Conservation (phyloP, 2,888 invertebrate species). For the Drosophila antonietae region DNA sequence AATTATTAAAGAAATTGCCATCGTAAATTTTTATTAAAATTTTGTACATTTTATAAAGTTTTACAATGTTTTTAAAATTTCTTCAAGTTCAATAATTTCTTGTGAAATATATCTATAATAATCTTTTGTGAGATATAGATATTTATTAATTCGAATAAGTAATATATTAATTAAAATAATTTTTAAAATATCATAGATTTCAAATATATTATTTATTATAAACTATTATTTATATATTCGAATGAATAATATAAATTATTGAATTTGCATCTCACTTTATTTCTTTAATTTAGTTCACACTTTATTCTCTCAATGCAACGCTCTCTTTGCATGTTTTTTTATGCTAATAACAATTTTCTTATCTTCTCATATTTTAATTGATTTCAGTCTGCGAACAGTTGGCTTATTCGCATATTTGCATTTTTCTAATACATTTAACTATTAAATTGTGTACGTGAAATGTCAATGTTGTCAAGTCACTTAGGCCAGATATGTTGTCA, state of each 20-base stretch:
- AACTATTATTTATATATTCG: not conserved
- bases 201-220: too few relatives aligned
- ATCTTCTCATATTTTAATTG: not conserved
- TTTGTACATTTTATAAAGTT: too few relatives aligned
- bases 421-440: constrained; percentile 8
- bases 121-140: too few relatives aligned
- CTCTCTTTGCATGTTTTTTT: not conserved
- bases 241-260: not conserved
- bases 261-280: not conserved
- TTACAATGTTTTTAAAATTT: too few relatives aligned
- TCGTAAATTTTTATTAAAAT: too few relatives aligned
- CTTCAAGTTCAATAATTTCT: too few relatives aligned
- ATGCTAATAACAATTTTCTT: not conserved
- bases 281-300: not conserved
- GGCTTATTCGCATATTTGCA: constrained; percentile 31
- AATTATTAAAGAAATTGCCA: too few relatives aligned
- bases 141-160: too few relatives aligned
- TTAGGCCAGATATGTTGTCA: constrained; percentile 37
- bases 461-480: constrained; percentile 7
- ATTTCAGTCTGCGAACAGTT: not conserved
- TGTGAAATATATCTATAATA: too few relatives aligned
- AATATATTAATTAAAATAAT: too few relatives aligned
- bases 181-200: too few relatives aligned
- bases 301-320: not conserved
- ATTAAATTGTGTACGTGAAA: constrained; percentile 21